Conservation (phyloP, 2,888 invertebrate species). For the Dusona sp. region DNA sequence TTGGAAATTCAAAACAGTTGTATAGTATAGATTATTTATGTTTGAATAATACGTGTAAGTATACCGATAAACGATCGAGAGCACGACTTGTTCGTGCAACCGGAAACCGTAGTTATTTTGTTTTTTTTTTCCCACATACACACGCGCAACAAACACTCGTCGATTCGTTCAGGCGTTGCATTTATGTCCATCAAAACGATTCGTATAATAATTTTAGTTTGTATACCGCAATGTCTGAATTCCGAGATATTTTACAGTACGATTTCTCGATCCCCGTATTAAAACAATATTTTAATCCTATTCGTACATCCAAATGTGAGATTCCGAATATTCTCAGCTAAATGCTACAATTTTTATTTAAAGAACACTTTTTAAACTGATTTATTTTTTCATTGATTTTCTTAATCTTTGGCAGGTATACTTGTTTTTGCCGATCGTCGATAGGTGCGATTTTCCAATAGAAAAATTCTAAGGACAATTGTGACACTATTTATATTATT, state of each 20-base stretch:
- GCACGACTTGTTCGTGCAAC: constrained; percentile 52
- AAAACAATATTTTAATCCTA: not conserved
- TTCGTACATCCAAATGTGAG: not conserved
- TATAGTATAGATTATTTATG: constrained; percentile 39
- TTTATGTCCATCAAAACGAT: constrained; percentile 46
- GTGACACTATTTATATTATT: not conserved
- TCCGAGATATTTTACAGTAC: constrained; percentile 33
- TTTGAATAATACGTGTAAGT: constrained; percentile 51
- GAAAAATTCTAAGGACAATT: no score
- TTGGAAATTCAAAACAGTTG: not conserved
- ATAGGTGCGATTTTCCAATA: no score
- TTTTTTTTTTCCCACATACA: constrained; percentile 29
- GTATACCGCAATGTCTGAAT: constrained; percentile 46
- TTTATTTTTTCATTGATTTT: not conserved
- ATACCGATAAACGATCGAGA: constrained; percentile 51
- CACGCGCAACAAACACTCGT: constrained; percentile 25
- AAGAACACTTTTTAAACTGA: not conserved
- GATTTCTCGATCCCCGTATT: constrained; percentile 23
- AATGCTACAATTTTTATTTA: not conserved
- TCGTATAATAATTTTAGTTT: constrained; percentile 52
- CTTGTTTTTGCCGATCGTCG: not conserved
- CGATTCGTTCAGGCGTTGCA: constrained; percentile 52
- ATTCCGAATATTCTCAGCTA: not conserved
- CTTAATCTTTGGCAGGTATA: not conserved
- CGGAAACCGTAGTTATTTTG: constrained; percentile 47